Conservation (phyloP, 1,140 invertebrate genomes). For the Drosophila insularis region DNA sequence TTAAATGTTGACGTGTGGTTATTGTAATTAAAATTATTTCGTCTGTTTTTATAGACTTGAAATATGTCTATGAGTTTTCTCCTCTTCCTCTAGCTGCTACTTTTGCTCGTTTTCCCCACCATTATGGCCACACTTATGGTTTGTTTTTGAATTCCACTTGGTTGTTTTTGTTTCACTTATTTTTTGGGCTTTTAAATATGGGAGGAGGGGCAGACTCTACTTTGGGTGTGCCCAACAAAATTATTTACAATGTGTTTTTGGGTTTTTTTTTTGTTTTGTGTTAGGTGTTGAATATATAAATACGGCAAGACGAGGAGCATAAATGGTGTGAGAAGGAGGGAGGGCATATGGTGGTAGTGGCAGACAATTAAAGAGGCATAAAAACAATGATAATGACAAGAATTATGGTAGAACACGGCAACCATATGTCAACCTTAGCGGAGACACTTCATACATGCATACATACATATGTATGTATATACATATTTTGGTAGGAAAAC, state of each 20-base stretch:
- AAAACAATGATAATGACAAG: slow-evolving; percentile 67
- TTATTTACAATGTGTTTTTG: slow-evolving; percentile 56
- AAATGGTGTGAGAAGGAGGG: not conserved
- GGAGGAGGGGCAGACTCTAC: not conserved
- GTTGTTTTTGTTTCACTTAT: slow-evolving; percentile 37
- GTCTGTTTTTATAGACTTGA: slow-evolving; percentile 62
- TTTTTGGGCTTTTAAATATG: slow-evolving; percentile 5
- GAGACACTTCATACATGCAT: slow-evolving; percentile 11
- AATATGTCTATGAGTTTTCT: not conserved
- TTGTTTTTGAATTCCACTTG: slow-evolving; percentile 31
- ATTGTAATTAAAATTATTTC: slow-evolving; percentile 77
- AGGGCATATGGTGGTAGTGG: not conserved
- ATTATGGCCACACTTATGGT: slow-evolving; percentile 1
- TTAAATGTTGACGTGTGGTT: slow-evolving; percentile 39
- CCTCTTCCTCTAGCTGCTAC: not conserved
- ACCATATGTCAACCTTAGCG: slow-evolving; percentile 57
- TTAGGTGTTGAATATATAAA: not conserved
- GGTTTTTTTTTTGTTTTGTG: slow-evolving; percentile 27
- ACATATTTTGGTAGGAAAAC: not conserved
- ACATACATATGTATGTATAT: not conserved
- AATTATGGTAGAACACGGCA: slow-evolving; percentile 50
- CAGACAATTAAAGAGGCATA: slow-evolving; percentile 46
- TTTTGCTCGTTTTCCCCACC: not conserved
- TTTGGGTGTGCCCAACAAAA: slow-evolving; percentile 52
- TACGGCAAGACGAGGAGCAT: slow-evolving; percentile 11